These are phyloP conservation scores for Thymallus thymallus DNA, from an alignment of 2,113 vertebrate species.

Conservation along the genomic window DNA sequence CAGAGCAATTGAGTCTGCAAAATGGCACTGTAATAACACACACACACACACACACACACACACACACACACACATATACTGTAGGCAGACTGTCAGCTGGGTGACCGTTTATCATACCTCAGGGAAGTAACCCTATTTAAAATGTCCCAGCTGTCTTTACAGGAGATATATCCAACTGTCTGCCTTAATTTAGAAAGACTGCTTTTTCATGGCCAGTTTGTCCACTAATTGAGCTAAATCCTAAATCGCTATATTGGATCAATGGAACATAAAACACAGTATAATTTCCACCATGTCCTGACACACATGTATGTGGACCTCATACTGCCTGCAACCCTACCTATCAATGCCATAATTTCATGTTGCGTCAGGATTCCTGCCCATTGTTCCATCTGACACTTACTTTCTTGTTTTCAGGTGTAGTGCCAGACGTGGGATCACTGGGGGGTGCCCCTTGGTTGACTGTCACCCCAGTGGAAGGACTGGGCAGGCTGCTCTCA, in stretches of 20 bases:
- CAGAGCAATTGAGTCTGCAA: too few relatives aligned
- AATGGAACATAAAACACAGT: too few relatives aligned
- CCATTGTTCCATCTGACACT: slow-evolving; percentile 12
- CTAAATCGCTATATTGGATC: too few relatives aligned
- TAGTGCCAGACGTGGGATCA: slow-evolving; percentile 13
- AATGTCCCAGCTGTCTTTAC: background rate
- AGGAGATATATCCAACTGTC: too few relatives aligned
- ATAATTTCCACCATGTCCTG: too few relatives aligned
- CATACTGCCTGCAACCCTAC: too few relatives aligned
- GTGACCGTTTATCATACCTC: background rate
- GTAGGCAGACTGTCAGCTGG: background rate
- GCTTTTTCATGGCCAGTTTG: too few relatives aligned
- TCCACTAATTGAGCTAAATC: too few relatives aligned
- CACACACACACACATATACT: too few relatives aligned
- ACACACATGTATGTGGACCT: background rate
- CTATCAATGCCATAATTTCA: too few relatives aligned
- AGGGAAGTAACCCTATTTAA: background rate
- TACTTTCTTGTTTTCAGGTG: slow-evolving; percentile 31
- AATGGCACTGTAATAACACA: too few relatives aligned
- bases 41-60: background rate
- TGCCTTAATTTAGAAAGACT: background rate
- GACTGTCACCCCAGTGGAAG: slow-evolving; percentile 8
- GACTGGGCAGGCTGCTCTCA: slow-evolving; percentile 18
- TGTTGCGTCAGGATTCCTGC: background rate
- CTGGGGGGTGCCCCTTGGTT: slow-evolving; percentile 12